phyloP scores from a whole-genome alignment of 1,140 invertebrate genomes.

The Trichonephila clavata region DNA sequence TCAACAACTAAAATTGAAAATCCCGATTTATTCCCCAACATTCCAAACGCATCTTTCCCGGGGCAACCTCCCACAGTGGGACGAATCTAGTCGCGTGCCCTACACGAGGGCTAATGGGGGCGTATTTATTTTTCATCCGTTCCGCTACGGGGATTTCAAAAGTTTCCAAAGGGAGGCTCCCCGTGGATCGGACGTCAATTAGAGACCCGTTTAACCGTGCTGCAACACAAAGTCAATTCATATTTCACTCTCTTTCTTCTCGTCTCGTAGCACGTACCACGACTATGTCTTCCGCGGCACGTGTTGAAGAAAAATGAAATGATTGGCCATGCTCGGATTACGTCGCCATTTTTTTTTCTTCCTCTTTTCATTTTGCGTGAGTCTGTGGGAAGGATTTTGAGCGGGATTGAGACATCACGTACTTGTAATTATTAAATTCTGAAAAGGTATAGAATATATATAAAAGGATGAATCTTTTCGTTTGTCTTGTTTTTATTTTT shows the following conservation, averaged over 20 bases:
- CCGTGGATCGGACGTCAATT: constrained; percentile 37
- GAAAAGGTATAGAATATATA: too few relatives aligned
- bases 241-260: constrained; percentile 33
- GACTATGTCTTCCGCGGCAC: constrained; percentile 28
- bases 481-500: too few relatives aligned
- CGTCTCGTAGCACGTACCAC: not conserved
- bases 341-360: not conserved
- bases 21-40: too few relatives aligned
- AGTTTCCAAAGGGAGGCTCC: not conserved
- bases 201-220: constrained; percentile 49
- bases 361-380: not conserved
- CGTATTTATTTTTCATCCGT: constrained; percentile 66
- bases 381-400: not conserved
- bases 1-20: too few relatives aligned
- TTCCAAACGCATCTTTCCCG: not conserved
- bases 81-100: constrained; percentile 35
- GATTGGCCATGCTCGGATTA: constrained; percentile 26
- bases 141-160: not conserved
- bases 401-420: constrained; percentile 31
- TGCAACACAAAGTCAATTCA: constrained; percentile 43
- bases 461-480: too few relatives aligned
- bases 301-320: constrained; percentile 44
- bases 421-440: not conserved
- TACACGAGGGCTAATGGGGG: constrained; percentile 35
- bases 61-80: not conserved